A percentile compares a stretch with the other conserved stretches of the same genome.
Conservation (phyloP, 2,888 invertebrate genomes). For the Drosophila sordidapex region DNA sequence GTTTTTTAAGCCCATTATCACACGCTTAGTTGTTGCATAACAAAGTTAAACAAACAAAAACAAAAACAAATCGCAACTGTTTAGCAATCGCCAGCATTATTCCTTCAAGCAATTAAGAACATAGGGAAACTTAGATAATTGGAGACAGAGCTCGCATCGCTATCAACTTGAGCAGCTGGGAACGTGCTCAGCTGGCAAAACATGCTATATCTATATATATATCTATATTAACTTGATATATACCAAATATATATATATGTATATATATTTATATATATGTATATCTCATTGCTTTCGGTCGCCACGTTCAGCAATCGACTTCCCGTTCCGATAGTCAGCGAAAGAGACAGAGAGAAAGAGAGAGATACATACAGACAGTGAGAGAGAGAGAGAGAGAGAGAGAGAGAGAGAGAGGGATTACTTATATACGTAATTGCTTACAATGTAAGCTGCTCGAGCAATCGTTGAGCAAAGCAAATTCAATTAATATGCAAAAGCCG, state of each 20-base stretch:
- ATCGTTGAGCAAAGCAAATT: conserved; percentile 41
- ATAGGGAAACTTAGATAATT: conserved; percentile 23
- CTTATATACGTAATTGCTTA: conserved; percentile 33
- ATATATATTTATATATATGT: conserved; percentile 1
- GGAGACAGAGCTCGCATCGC: conserved; percentile 4
- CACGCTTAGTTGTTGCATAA: background rate
- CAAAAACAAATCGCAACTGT: background rate
- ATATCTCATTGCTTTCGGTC: conserved; percentile 39
- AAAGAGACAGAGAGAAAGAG: background rate
- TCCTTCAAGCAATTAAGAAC: conserved; percentile 4
- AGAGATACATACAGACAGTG: background rate
- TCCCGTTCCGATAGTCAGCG: conserved; percentile 64
- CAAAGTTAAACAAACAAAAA: too few species aligned
- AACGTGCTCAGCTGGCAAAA: conserved; percentile 29
- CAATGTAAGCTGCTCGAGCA: conserved; percentile 29
- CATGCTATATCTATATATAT: conserved; percentile 7
- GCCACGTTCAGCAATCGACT: conserved; percentile 61
- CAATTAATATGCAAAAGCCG: conserved; percentile 74
- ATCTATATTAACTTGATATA: conserved; percentile 1
- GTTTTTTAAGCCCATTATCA: background rate
- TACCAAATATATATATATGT: conserved; percentile 5
- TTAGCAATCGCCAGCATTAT: conserved; percentile 8
- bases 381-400: background rate
- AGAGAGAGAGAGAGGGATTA: background rate
- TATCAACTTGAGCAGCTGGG: conserved; percentile 3